Evolutionary conservation across 2,113 vertebrate species (phyloP).

Genomic region (Neogobius melanostomus): DNA sequence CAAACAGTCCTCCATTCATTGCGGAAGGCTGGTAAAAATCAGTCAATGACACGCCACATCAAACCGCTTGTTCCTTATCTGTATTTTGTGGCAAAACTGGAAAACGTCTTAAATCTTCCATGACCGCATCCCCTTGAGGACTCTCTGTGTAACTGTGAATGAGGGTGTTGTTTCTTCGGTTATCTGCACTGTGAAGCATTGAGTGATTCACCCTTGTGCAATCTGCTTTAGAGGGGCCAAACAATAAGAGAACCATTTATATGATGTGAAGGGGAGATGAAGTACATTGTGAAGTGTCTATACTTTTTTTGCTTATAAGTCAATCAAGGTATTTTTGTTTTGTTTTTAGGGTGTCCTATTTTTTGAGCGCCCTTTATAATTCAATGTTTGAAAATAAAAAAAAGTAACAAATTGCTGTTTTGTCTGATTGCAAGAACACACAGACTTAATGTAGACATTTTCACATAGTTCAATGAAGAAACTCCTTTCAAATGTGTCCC

Average conservation of each 20-base stretch:
- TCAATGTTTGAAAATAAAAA: too few relatives aligned
- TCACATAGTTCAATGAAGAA: too few relatives aligned
- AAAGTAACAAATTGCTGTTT: too few relatives aligned
- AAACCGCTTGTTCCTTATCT: constrained; percentile 20
- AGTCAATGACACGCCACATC: constrained; percentile 17
- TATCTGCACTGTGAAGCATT: constrained; percentile 56
- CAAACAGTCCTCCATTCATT: constrained; percentile 21
- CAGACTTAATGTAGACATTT: too few relatives aligned
- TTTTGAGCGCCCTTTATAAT: too few relatives aligned
- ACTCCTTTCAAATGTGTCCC: too few relatives aligned
- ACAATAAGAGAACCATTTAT: background rate
- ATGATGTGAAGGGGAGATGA: background rate
- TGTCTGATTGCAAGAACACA: too few relatives aligned
- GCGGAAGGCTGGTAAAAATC: constrained; percentile 5
- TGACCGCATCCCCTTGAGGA: constrained; percentile 25
- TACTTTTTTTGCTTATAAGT: background rate
- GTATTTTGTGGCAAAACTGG: constrained; percentile 20
- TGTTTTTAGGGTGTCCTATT: too few relatives aligned
- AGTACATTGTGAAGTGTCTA: background rate
- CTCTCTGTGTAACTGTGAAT: constrained; percentile 61
- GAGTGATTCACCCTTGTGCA: constrained; percentile 54
- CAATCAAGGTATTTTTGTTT: too few relatives aligned
- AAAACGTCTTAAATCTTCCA: constrained; percentile 20
- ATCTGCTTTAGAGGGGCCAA: constrained; percentile 38
- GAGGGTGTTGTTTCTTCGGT: constrained; percentile 49